These are phyloP conservation scores for Dromaius novaehollandiae DNA, from an alignment of 2,113 vertebrate species.

Conservation along the genomic window DNA sequence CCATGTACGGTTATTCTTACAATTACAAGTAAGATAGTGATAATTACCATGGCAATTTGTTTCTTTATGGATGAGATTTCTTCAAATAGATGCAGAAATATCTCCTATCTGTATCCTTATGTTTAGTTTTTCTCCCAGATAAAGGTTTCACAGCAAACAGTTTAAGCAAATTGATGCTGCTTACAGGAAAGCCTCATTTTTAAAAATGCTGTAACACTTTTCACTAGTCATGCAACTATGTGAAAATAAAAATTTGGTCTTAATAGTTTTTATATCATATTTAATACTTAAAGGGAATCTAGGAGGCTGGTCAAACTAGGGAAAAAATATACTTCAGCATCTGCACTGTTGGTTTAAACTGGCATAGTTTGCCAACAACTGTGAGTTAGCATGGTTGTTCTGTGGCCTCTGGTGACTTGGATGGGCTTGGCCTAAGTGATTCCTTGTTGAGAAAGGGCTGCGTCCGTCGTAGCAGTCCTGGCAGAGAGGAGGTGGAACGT, in stretches of 20 bases:
- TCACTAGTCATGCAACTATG: neutral
- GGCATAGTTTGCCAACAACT: neutral
- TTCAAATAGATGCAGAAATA: conserved; percentile 68
- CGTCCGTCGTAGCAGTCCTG: neutral
- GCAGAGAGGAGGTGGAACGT: neutral
- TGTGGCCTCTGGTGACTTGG: accelerated
- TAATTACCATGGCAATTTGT: conserved; percentile 71
- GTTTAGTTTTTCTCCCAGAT: conserved; percentile 46
- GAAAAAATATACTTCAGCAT: neutral
- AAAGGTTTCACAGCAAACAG: conserved; percentile 51
- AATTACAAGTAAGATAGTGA: conserved; percentile 40
- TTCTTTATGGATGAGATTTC: conserved; percentile 70
- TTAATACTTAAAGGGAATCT: neutral
- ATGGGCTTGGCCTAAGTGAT: neutral
- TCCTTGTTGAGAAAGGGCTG: neutral
- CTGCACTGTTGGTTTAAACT: neutral
- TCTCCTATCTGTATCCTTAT: conserved; percentile 57
- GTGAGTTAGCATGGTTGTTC: neutral
- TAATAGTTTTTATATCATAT: neutral
- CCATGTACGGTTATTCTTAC: conserved; percentile 43
- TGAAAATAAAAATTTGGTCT: neutral
- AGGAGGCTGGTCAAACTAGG: neutral
- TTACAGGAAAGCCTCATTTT: conserved; percentile 29
- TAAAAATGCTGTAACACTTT: neutral
- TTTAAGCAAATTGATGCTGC: conserved; percentile 65